These are phyloP conservation scores for Eristalinus aeneus DNA, from an alignment of 2,888 invertebrate genomes.

Conservation along the genomic window DNA sequence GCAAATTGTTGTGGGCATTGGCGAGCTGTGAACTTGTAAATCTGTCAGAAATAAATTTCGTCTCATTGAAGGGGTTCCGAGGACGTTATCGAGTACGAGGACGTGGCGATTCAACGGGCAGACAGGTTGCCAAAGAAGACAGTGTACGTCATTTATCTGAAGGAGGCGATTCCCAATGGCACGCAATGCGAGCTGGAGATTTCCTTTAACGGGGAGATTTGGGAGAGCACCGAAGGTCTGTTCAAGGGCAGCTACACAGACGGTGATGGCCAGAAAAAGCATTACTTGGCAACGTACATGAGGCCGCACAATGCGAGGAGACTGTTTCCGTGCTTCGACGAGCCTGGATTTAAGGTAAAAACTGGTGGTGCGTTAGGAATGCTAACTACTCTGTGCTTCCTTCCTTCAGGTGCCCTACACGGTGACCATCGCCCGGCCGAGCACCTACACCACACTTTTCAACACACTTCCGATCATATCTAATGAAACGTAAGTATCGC, in stretches of 20 bases:
- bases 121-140: constrained; percentile 84
- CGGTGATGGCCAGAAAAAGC: constrained; percentile 78
- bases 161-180: constrained; percentile 82
- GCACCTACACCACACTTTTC: constrained; percentile 83
- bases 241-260: constrained; percentile 86
- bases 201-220: constrained; percentile 85
- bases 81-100: constrained; percentile 63
- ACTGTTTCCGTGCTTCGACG: constrained; percentile 91
- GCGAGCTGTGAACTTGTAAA: constrained; percentile 60
- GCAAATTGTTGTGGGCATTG: constrained; percentile 58
- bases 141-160: constrained; percentile 83
- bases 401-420: constrained; percentile 86
- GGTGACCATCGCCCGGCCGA: constrained; percentile 84
- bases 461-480: constrained; percentile 84
- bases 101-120: constrained; percentile 78
- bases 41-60: constrained; percentile 69
- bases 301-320: constrained; percentile 88
- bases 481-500: constrained; percentile 83
- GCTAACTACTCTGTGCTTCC: neutral
- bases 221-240: constrained; percentile 85
- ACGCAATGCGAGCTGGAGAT: constrained; percentile 85
- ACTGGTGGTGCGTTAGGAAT: neutral
- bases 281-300: constrained; percentile 86
- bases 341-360: constrained; percentile 88
- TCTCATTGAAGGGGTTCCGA: constrained; percentile 61